Evolutionary conservation across 2,888 invertebrate species (phyloP), one percentile per base, ranked within the genome.

Genomic region (Harpagoxenus sublaevis): DNA sequence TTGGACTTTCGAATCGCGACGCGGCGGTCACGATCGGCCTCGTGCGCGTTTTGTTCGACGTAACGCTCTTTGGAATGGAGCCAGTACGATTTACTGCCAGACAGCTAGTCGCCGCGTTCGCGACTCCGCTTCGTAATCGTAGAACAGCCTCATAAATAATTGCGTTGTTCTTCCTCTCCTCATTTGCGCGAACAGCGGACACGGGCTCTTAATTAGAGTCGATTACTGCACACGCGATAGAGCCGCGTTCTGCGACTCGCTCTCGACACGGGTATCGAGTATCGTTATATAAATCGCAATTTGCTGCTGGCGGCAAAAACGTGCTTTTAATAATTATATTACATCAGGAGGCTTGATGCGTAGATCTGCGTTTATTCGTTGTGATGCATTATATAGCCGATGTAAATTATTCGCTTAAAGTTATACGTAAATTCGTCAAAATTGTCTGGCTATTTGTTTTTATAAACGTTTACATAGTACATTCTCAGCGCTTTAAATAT

Each of bases 91-190:
- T 84, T 78, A 79, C 84, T 57, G 57, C 63, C 81, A 88, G 88
- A 88, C 88, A 85, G 88, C 85, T 78, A 85, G 89, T 73, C 87
- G 89, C 88, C 87, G 57, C 53, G 8, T 65, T 18, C 79, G 12
- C 63, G 62, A 62, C 79, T 75, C 83, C 83, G 39, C 57, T 51
- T 66, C 39, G 78, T 65, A 83, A 84, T 79, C 73, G 31, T 78
- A 66, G 79, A 73, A 51, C 60, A 63, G 57, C n/a, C 18, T 71
- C 57, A 78, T 63, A 82, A 77, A 68, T 81, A 77, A 83, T 60
- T 53, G 39, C 45, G 45, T 65, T 65, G 31, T 73, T 51, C 42
- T 55, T 81, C 23, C 28, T 39, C 31, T 5, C 6, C 18, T 70
- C 63, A 18, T 85, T 75, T 66, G 6, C 42, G 48, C 6, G 45